Percentiles rank a stretch among this genome's conserved stretches.
Evolutionary conservation across 2,888 invertebrate genomes (phyloP).

Genomic region (Plagodis pulveraria): DNA sequence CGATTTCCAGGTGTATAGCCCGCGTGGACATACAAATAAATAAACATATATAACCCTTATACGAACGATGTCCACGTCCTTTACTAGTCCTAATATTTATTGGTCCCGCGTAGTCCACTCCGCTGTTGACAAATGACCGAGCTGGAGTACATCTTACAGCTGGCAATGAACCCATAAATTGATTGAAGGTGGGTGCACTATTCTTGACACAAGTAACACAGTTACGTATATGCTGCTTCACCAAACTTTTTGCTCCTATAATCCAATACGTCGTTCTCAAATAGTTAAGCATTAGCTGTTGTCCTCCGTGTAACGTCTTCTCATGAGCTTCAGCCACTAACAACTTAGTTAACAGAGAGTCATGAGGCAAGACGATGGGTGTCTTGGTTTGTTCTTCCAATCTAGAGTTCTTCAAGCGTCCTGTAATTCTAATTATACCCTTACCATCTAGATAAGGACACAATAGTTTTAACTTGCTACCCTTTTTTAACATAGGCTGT

Average conservation of each 20-base stretch:
- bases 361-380: background rate
- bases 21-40: too few species aligned
- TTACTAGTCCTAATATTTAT: background rate
- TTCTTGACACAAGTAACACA: background rate
- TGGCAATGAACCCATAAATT: background rate
- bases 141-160: background rate
- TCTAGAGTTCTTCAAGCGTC: background rate
- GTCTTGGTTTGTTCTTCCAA: background rate
- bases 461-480: background rate
- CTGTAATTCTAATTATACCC: background rate
- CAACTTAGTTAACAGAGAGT: background rate
- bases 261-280: background rate
- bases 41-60: too few species aligned
- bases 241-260: background rate
- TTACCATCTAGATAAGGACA: background rate
- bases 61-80: background rate
- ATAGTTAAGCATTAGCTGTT: background rate
- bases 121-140: background rate
- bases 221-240: background rate
- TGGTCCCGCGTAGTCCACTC: constrained; percentile 1
- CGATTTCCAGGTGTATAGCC: too few species aligned
- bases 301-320: background rate
- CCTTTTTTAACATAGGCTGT: background rate
- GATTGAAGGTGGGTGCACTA: background rate
- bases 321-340: background rate